These are phyloP conservation scores for Melospiza georgiana DNA, from an alignment of 2,113 vertebrate genomes.

Conservation along the genomic window DNA sequence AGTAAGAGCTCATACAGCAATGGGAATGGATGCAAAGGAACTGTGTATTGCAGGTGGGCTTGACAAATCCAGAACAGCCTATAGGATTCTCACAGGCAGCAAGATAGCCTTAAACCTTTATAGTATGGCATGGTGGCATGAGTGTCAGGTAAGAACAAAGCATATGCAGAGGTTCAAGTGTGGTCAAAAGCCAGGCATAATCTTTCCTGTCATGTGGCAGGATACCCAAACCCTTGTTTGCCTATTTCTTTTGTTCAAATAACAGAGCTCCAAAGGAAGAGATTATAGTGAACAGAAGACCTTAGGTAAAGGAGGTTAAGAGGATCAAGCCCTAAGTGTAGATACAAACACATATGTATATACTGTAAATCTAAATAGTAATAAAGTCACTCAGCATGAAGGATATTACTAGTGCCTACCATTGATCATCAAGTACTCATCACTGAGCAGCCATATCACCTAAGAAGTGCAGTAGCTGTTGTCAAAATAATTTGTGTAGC, in stretches of 20 bases:
- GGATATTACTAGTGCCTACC: constrained; percentile 72
- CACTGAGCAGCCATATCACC: constrained; percentile 57
- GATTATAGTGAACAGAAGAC: not conserved
- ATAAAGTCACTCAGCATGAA: constrained; percentile 69
- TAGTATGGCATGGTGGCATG: not conserved
- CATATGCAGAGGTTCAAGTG: not conserved
- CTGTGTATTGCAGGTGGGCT: not conserved
- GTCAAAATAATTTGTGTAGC: constrained; percentile 68
- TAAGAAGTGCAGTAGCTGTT: constrained; percentile 70
- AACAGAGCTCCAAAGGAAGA: not conserved
- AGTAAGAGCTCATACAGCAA: not conserved
- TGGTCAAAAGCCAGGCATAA: not conserved
- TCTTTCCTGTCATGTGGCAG: not conserved
- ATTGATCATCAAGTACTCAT: constrained; percentile 57
- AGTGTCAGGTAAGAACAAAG: not conserved
- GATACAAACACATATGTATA: constrained; percentile 70
- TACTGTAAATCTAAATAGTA: constrained; percentile 71
- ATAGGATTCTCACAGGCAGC: not conserved
- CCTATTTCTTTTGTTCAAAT: not conserved
- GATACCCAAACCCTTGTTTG: not conserved
- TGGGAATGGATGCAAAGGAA: constrained; percentile 12
- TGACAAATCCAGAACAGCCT: constrained; percentile 13
- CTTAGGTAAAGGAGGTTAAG: constrained; percentile 5
- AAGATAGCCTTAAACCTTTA: not conserved
- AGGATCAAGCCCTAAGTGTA: constrained; percentile 54